A percentile compares a stretch with the other conserved stretches of the same genome.
phyloP scores from a whole-genome alignment of 1,140 invertebrate genomes.

The Magallana angulata region DNA sequence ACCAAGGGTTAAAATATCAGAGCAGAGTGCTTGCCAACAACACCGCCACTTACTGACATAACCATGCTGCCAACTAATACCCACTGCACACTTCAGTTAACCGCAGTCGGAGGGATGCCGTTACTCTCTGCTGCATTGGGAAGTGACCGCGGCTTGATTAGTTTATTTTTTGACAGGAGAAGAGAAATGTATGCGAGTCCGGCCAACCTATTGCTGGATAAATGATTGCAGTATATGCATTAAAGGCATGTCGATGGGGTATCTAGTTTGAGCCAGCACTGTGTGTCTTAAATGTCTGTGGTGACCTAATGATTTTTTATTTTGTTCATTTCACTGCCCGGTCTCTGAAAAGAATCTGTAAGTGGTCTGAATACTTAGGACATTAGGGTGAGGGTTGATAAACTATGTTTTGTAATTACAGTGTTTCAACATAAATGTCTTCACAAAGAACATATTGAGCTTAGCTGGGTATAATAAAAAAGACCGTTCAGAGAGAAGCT shows the following conservation, averaged over 20 bases:
- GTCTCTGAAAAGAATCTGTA: not conserved
- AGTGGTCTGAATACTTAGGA: not conserved
- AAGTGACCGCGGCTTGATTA: constrained; percentile 6
- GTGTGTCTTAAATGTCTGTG: constrained; percentile 4
- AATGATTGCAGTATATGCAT: constrained; percentile 33
- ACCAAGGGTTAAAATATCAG: constrained; percentile 1
- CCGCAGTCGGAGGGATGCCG: not conserved
- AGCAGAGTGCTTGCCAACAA: not conserved
- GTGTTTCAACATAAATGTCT: too few relatives aligned
- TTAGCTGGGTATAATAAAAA: not conserved
- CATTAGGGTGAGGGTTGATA: not conserved
- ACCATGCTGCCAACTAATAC: not conserved
- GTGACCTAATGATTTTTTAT: not conserved
- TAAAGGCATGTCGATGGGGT: constrained; percentile 10
- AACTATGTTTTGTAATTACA: too few relatives aligned
- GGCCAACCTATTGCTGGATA: constrained; percentile 21
- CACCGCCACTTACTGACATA: constrained; percentile 17
- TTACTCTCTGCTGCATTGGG: not conserved
- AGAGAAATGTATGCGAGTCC: constrained; percentile 18
- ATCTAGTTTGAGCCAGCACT: constrained; percentile 13
- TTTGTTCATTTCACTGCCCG: not conserved
- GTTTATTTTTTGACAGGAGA: constrained; percentile 33
- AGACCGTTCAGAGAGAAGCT: not conserved
- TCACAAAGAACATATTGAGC: too few relatives aligned
- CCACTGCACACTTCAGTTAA: constrained; percentile 22